A percentile compares a stretch with the other conserved stretches of the same genome.
Conservation (phyloP, 2,797 vertebrate genomes). For the Myotis findleyi region DNA sequence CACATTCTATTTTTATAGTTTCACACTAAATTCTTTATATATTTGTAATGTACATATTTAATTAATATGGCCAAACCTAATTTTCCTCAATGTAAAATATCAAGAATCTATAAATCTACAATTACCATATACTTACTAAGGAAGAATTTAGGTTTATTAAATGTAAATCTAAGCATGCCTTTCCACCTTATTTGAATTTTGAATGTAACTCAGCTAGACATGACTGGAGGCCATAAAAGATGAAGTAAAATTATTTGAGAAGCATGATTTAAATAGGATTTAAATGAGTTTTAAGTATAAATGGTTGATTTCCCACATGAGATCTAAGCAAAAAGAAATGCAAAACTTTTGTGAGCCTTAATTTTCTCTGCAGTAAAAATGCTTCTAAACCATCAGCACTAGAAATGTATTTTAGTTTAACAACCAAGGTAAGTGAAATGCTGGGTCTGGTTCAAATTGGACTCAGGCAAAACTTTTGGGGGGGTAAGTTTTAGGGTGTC, state of each 20-base stretch:
- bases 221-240: neutral
- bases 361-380: neutral
- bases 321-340: neutral
- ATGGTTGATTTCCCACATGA: neutral
- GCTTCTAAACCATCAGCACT: neutral
- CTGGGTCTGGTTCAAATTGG: neutral
- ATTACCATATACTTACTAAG: neutral
- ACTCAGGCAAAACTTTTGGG: neutral
- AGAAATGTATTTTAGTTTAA: neutral
- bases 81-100: neutral
- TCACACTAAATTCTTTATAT: neutral
- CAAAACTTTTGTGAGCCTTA: neutral
- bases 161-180: neutral
- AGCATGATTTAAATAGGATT: neutral
- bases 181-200: neutral
- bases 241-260: slow-evolving; percentile 20
- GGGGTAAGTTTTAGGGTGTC: neutral
- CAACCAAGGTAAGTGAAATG: neutral
- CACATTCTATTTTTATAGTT: neutral
- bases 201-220: neutral
- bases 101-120: neutral
- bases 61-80: neutral
- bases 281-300: neutral
- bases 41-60: neutral
- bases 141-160: neutral